These are phyloP conservation scores for Vicugna pacos DNA, from an alignment of 2,113 vertebrate genomes.

Conservation along the genomic window DNA sequence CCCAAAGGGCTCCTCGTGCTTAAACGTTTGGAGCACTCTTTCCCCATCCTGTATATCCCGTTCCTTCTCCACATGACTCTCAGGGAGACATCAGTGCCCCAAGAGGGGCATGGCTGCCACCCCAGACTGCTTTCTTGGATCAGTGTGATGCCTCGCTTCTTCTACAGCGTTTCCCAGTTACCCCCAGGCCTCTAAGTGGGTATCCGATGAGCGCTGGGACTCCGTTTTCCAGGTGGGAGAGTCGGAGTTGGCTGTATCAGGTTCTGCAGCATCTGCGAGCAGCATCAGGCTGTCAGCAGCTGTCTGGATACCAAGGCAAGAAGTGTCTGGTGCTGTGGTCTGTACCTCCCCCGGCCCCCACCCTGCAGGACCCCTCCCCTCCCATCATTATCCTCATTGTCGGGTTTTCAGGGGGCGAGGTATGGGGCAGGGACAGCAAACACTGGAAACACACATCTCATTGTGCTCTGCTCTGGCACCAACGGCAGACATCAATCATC, in stretches of 20 bases:
- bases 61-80: background rate
- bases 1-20: background rate
- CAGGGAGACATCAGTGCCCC: background rate
- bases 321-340: background rate
- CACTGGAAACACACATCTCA: background rate
- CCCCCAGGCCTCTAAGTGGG: background rate
- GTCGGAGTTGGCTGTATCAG: background rate
- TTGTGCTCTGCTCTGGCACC: background rate
- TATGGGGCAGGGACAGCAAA: background rate
- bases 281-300: background rate
- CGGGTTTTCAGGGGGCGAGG: background rate
- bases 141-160: rapidly evolving
- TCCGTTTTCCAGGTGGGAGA: background rate
- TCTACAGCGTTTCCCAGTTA: background rate
- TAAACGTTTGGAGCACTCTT: too few species aligned
- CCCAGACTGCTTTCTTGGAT: background rate
- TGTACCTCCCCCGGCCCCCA: rapidly evolving
- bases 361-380: background rate
- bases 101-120: background rate
- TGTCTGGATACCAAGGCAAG: background rate
- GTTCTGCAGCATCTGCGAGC: background rate
- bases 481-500: background rate
- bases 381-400: background rate
- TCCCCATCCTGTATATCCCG: rapidly evolving
- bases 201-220: background rate